phyloP scores from a whole-genome alignment of 2,888 invertebrate species.

The Brachyopa scutellaris region DNA sequence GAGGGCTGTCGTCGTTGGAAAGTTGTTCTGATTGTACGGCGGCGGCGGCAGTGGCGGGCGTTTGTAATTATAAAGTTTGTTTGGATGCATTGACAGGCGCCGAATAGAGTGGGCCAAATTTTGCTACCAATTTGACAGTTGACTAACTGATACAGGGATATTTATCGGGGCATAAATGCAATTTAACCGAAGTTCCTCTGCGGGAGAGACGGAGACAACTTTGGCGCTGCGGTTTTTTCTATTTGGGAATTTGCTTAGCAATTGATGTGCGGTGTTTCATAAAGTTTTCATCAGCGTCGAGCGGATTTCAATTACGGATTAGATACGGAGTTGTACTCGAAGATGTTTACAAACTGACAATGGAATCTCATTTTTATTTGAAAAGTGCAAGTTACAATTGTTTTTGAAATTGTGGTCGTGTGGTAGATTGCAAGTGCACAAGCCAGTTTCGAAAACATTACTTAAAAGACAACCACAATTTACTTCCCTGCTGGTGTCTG shows the following conservation, averaged over 20 bases:
- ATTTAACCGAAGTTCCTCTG: not conserved
- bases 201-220: too few relatives aligned
- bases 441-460: not conserved
- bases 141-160: slow-evolving; percentile 12
- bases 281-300: not conserved
- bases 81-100: not conserved
- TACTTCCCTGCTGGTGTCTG: too few relatives aligned
- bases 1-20: not conserved
- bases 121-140: slow-evolving; percentile 31
- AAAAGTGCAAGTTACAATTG: not conserved
- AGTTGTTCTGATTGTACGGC: not conserved
- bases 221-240: not conserved
- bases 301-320: not conserved
- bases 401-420: not conserved
- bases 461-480: too few relatives aligned
- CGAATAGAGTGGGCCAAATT: not conserved
- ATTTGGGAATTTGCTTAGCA: slow-evolving; percentile 12
- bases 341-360: not conserved
- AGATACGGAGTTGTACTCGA: not conserved
- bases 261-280: not conserved
- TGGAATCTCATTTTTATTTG: too few relatives aligned
- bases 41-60: too few relatives aligned
- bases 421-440: not conserved
- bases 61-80: slow-evolving; percentile 46
- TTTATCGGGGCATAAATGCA: slow-evolving; percentile 24